phyloP scores from a whole-genome alignment of 2,888 invertebrate species.

The Melipona bicolor region DNA sequence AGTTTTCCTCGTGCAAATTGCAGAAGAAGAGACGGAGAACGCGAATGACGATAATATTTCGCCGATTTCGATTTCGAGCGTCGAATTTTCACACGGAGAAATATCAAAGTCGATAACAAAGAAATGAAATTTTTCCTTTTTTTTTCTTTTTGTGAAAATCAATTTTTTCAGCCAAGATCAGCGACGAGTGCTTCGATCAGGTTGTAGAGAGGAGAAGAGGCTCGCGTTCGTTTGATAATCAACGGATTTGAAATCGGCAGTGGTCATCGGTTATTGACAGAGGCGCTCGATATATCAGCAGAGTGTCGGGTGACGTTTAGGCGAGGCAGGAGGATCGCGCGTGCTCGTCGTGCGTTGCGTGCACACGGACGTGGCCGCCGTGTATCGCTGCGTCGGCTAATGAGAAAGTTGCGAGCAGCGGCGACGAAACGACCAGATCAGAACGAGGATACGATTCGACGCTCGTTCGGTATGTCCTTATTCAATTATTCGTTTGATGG shows the following conservation, averaged over 20 bases:
- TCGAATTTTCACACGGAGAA: background rate
- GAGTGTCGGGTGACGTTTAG: constrained; percentile 81
- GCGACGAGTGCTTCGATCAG: too few species aligned
- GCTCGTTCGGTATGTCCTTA: constrained; percentile 8
- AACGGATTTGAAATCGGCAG: constrained; percentile 48
- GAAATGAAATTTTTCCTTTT: background rate
- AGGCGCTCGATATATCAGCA: constrained; percentile 79
- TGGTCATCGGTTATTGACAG: constrained; percentile 80
- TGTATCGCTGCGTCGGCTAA: constrained; percentile 80
- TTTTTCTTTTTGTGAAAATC: background rate
- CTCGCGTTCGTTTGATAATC: background rate
- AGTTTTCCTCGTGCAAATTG: background rate
- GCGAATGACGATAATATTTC: background rate
- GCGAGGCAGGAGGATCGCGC: constrained; percentile 62
- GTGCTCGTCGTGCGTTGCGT: constrained; percentile 22
- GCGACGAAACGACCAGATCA: constrained; percentile 55
- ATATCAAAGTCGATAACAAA: background rate
- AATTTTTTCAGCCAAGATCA: too few species aligned
- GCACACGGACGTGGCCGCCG: constrained; percentile 60
- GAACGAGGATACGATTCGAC: constrained; percentile 49
- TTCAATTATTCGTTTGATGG: constrained; percentile 10
- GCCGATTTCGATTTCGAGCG: background rate
- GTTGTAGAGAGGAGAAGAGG: background rate
- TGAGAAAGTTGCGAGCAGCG: constrained; percentile 80
- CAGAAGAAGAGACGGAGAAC: background rate